Base-by-base conservation (phyloP, 1,140 invertebrate genomes). In the Goniozus legneri region DNA sequence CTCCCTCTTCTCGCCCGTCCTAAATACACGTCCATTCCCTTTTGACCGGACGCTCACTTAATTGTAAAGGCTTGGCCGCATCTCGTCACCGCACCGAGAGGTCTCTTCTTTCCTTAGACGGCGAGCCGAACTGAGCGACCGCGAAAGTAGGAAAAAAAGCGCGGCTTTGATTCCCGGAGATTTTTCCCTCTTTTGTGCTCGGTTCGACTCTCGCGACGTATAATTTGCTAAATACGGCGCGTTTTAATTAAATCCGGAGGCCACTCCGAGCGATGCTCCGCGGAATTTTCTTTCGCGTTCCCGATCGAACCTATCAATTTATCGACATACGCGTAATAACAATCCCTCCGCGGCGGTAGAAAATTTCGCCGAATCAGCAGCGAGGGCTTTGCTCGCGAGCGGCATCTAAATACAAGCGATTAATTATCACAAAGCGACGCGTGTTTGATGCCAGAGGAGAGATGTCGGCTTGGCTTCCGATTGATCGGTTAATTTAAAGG, bases 401-500 rank as follows among this genome's bases (percentile, higher is more conserved):
- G 35, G 34, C 38, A 41, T 48, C 38, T 27, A 40, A 56, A 60
- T 54, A 61, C 55, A 52, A 54, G 61, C 62, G 65, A 72, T 71
- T 69, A 72, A 69, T 69, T 72, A 72, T 69, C 70, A 64, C 61
- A 56, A 65, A 69, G 64, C 64, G 57, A 65, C 56, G 65, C 54
- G 63, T 67, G 67, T 73, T 71, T 71, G 65, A 72, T 67, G 66
- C 66, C 58, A 49, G 54, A 59, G 59, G 43, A 50, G 54, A 50
- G 62, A 58, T 58, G 63, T 52, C 50, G 52, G 57, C 47, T 49
- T 48, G 33, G 37, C 32, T 16, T 47, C 56, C 64, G 67, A 75
- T 73, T 73, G 71, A 73, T 73, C 65, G 67, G 66, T 71, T 72
- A 71, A 75, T 73, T 73, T 66, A 67, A 71, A 75, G 66, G 66